These are phyloP conservation scores for Stenichneumon culpator DNA, from an alignment of 2,888 invertebrate genomes.

Conservation along the genomic window DNA sequence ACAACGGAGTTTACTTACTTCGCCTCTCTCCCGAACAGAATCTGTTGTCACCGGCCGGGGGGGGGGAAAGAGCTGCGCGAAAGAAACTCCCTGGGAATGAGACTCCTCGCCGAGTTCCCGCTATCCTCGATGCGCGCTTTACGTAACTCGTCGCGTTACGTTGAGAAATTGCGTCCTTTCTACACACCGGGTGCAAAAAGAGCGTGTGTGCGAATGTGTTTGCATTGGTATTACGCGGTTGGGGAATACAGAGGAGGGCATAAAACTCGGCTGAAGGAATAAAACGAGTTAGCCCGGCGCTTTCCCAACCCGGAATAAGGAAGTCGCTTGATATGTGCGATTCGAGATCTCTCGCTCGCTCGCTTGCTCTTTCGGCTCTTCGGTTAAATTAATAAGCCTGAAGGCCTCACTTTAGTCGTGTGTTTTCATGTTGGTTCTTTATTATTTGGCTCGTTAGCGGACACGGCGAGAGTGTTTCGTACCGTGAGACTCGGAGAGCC, in stretches of 20 bases:
- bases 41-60: conserved; percentile 15
- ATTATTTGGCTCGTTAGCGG: conserved; percentile 30
- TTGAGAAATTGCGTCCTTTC: conserved; percentile 55
- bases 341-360: conserved; percentile 31
- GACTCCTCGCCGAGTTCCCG: conserved; percentile 1
- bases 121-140: conserved; percentile 51
- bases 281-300: conserved; percentile 42
- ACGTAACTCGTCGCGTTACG: conserved; percentile 51
- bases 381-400: conserved; percentile 54
- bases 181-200: conserved; percentile 7
- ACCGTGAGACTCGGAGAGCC: conserved; percentile 22
- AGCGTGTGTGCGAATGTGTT: neutral
- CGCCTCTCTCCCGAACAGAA: conserved; percentile 3
- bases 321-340: conserved; percentile 36
- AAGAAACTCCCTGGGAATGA: conserved; percentile 26
- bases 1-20: neutral
- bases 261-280: conserved; percentile 25
- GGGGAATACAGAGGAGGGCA: conserved; percentile 11
- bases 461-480: conserved; percentile 9
- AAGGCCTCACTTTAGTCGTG: neutral
- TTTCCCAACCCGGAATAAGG: conserved; percentile 65
- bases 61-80: neutral
- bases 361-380: neutral
- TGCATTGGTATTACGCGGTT: conserved; percentile 30
- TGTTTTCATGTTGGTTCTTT: conserved; percentile 17